These are phyloP conservation scores for Anguilla rostrata DNA, from an alignment of 2,113 vertebrate genomes.

Conservation along the genomic window DNA sequence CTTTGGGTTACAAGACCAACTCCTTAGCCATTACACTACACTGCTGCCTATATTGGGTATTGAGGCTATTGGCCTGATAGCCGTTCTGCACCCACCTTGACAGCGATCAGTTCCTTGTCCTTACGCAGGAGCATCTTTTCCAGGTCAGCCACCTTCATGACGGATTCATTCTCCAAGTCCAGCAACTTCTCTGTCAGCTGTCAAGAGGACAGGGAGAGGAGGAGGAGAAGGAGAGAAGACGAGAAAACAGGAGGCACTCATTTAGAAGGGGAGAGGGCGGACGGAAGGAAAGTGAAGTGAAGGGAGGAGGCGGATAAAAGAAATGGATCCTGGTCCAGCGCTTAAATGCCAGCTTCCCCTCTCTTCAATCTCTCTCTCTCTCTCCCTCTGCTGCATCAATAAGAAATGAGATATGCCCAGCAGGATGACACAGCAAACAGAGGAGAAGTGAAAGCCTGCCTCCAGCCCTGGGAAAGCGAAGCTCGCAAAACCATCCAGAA, in stretches of 20 bases:
- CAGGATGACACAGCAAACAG: neutral
- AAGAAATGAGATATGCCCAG: conserved; percentile 5
- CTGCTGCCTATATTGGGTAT: neutral
- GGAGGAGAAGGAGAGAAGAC: neutral
- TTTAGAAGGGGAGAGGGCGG: neutral
- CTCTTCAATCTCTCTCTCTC: neutral
- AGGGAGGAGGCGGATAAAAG: neutral
- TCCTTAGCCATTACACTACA: too few relatives aligned
- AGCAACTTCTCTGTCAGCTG: conserved; percentile 90
- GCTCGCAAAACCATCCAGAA: neutral
- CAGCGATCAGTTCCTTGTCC: conserved; percentile 86
- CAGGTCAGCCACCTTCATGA: conserved; percentile 92
- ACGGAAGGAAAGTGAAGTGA: neutral
- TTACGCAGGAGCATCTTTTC: conserved; percentile 91
- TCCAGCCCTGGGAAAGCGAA: neutral
- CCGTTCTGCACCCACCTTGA: conserved; percentile 70
- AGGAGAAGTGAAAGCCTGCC: neutral
- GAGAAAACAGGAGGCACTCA: neutral
- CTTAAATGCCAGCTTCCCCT: neutral
- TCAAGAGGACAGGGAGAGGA: neutral
- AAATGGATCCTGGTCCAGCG: neutral
- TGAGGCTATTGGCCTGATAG: neutral
- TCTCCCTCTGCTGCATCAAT: neutral
- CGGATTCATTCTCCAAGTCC: conserved; percentile 94
- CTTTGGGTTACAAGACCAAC: too few relatives aligned